These are phyloP conservation scores for Oreochromis niloticus DNA, from an alignment of 2,113 vertebrate species.

Conservation along the genomic window DNA sequence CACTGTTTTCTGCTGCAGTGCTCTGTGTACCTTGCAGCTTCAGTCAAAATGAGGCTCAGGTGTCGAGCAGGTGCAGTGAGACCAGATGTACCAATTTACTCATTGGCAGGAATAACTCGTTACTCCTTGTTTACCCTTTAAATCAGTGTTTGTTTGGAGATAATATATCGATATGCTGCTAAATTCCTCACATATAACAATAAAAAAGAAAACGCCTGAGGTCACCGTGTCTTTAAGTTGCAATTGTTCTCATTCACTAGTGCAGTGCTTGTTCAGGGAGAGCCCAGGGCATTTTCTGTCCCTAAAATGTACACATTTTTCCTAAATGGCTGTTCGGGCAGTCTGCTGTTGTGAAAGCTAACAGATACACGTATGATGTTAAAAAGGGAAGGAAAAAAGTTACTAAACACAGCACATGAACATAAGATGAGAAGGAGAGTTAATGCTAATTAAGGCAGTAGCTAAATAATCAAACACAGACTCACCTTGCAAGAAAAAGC, in stretches of 20 bases:
- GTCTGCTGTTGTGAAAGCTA: neutral
- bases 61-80: slow-evolving; percentile 53
- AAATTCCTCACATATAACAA: neutral
- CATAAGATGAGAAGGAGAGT: neutral
- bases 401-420: neutral
- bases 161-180: neutral
- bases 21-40: slow-evolving; percentile 8
- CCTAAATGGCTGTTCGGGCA: neutral
- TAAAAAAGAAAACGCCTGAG: neutral
- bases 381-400: neutral
- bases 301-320: neutral
- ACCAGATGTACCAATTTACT: slow-evolving; percentile 39
- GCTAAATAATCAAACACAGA: neutral
- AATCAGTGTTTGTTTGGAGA: slow-evolving; percentile 30
- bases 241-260: neutral
- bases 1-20: slow-evolving; percentile 21
- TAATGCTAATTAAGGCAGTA: neutral
- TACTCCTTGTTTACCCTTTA: slow-evolving; percentile 40
- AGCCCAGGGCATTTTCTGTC: neutral
- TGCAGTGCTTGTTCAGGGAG: neutral
- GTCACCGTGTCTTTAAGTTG: neutral
- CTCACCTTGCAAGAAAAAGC: neutral
- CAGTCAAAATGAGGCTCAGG: slow-evolving; percentile 50
- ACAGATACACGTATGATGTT: neutral
- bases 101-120: slow-evolving; percentile 32